These are phyloP conservation scores for Gymnoscopelus braueri DNA, from an alignment of 2,797 vertebrate species.

Conservation along the genomic window DNA sequence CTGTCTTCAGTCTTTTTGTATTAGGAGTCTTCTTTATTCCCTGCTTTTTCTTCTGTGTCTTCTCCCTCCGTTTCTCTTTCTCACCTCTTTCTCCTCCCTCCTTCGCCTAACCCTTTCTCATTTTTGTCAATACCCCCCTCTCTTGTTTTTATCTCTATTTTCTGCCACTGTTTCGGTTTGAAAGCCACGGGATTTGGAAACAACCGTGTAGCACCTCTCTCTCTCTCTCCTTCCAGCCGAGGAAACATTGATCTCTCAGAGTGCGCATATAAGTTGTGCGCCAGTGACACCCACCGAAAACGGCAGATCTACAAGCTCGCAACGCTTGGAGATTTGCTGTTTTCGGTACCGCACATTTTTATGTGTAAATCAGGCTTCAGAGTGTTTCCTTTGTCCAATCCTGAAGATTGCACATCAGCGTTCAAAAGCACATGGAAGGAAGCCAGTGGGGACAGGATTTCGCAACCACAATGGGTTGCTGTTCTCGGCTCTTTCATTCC, in stretches of 20 bases:
- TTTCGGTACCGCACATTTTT: neutral
- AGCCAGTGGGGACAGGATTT: neutral
- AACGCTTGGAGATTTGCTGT: too few relatives aligned
- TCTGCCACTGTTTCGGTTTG: neutral
- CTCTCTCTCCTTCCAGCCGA: neutral
- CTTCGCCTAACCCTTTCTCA: neutral
- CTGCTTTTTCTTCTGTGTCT: neutral
- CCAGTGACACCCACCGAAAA: too few relatives aligned
- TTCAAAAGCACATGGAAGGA: neutral
- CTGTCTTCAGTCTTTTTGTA: slow-evolving; percentile 7
- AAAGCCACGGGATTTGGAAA: slow-evolving; percentile 5
- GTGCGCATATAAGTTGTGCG: too few relatives aligned
- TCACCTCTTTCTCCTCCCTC: too few relatives aligned
- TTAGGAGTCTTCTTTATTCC: neutral
- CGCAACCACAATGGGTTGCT: neutral
- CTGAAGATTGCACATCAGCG: neutral
- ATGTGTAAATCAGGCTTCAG: neutral
- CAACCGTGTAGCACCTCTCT: neutral
- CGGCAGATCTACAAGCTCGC: too few relatives aligned
- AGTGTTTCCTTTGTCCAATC: neutral
- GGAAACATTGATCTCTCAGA: neutral
- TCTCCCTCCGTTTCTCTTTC: neutral
- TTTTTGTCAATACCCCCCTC: neutral
- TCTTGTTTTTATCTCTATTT: neutral
- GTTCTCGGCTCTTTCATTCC: neutral